Base-by-base conservation (phyloP, 2,888 invertebrate species). In the Ophioninae sp. region DNA sequence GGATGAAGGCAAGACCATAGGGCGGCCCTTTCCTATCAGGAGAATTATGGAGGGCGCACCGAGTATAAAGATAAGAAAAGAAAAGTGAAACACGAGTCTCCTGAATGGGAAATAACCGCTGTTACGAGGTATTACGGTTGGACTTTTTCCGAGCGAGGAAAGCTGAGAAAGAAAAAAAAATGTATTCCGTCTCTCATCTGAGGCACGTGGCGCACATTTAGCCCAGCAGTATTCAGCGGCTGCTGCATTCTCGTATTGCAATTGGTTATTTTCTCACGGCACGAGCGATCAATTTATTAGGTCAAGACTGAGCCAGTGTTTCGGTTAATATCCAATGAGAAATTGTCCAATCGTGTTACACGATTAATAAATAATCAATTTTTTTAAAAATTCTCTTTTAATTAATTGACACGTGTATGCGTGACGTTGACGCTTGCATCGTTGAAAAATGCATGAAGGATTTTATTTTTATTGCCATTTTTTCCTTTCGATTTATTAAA, bases 261-360 rank as follows among this genome's bases (percentile, higher is more conserved):
- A 39, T 77, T 21, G 37, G 72, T 57, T 50, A 67, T 67, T 67
- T 56, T 56, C 61, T 72, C 67, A 23, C 13, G 67, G 23, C 64
- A 62, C 67, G 68, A 81, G 59, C 3, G 81, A 81, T 81, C 37
- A 81, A 81, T 77, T 73, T 77, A 67, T 81, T 61, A 59, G 57
- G 77, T 77, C 72, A 65, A 50, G 57, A 56, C 72, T 79, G 64
- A 21, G 23, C 59, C 23, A 41, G 23, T n/a, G 39, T n/a, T 10
- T 57, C n/a, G 56, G 44, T 67, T 73, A 81, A 81, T 77, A 73
- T 77, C 77, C 41, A 37, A 44, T 57, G 57, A 69, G 56, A 73
- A 76, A 44, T 65, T 20, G 57, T 64, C 41, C 70, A 81, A 81
- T 68, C 61, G 70, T 23, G 61, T 67, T 61, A 72, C 67, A 62